Conservation (phyloP, 2,113 vertebrate species). For the Deroptyus accipitrinus region DNA sequence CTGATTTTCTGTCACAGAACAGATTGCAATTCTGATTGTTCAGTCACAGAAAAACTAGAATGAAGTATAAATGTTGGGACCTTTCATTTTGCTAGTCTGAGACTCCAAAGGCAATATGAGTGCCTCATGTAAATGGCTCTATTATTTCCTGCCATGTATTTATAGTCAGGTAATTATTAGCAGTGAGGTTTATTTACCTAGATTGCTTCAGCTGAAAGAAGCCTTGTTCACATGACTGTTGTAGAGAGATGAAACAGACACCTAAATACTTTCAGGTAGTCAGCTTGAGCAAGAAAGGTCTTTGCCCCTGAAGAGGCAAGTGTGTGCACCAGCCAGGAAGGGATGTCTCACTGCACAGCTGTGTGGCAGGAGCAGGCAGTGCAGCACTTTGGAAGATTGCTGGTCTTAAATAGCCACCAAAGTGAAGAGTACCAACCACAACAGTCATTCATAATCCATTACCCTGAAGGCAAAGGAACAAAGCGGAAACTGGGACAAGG, state of each 20-base stretch:
- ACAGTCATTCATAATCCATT: neutral
- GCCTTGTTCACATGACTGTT: neutral
- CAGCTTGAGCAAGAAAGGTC: neutral
- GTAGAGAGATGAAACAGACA: neutral
- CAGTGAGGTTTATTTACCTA: neutral
- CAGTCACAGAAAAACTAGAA: neutral
- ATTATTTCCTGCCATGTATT: neutral
- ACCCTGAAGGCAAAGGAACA: neutral
- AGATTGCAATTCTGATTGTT: neutral
- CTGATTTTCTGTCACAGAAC: neutral
- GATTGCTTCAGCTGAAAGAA: neutral
- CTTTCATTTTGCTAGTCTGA: neutral
- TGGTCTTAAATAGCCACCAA: neutral
- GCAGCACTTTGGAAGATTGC: neutral
- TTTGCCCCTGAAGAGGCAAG: neutral
- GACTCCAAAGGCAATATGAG: neutral
- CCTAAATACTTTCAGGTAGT: neutral
- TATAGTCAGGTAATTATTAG: slow-evolving; percentile 18
- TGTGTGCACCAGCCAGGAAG: fast-evolving
- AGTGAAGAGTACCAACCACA: neutral
- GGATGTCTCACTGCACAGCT: neutral
- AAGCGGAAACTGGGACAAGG: neutral
- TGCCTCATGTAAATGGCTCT: neutral
- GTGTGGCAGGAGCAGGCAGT: neutral
- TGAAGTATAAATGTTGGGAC: neutral